Evolutionary conservation across 2,797 vertebrate genomes (phyloP).

Genomic region (Acanthopagrus latus): DNA sequence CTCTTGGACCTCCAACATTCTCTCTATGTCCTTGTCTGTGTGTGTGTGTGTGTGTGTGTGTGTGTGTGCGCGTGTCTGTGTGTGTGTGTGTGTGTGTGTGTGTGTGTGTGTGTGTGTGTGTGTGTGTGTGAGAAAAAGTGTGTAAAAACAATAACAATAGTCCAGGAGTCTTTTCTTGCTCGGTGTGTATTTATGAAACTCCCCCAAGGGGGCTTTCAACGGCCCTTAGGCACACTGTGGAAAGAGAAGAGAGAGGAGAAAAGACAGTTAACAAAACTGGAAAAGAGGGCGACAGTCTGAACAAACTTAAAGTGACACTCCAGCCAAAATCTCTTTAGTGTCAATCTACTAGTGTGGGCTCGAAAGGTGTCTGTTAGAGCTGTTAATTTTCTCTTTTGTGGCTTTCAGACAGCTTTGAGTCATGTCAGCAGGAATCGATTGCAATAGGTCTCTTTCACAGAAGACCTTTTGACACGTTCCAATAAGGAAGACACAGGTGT

Average conservation of each 20-base stretch:
- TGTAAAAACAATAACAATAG: constrained; percentile 75
- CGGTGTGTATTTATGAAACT: constrained; percentile 89
- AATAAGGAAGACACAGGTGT: background rate
- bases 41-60: constrained; percentile 23
- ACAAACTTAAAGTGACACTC: constrained; percentile 46
- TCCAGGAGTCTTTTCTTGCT: constrained; percentile 75
- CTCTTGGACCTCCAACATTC: constrained; percentile 99
- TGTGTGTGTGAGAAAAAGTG: constrained; percentile 42
- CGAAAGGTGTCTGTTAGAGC: constrained; percentile 24
- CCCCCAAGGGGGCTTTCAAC: constrained; percentile 95
- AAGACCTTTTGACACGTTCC: constrained; percentile 14
- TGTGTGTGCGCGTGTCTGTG: constrained; percentile 36
- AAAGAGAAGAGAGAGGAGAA: constrained; percentile 59
- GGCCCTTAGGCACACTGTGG: constrained; percentile 95
- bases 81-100: constrained; percentile 40
- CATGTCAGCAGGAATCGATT: constrained; percentile 1
- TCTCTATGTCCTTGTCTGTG: constrained; percentile 85
- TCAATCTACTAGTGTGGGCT: constrained; percentile 17
- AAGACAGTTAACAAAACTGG: constrained; percentile 55
- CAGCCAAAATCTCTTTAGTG: constrained; percentile 17
- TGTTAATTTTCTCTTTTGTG: constrained; percentile 6
- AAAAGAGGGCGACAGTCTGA: constrained; percentile 25
- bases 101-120: constrained; percentile 47
- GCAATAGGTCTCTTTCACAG: background rate
- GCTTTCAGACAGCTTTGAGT: constrained; percentile 11